Evolutionary conservation across 2,797 vertebrate species (phyloP).

Genomic region (Intellagama lesueurii): DNA sequence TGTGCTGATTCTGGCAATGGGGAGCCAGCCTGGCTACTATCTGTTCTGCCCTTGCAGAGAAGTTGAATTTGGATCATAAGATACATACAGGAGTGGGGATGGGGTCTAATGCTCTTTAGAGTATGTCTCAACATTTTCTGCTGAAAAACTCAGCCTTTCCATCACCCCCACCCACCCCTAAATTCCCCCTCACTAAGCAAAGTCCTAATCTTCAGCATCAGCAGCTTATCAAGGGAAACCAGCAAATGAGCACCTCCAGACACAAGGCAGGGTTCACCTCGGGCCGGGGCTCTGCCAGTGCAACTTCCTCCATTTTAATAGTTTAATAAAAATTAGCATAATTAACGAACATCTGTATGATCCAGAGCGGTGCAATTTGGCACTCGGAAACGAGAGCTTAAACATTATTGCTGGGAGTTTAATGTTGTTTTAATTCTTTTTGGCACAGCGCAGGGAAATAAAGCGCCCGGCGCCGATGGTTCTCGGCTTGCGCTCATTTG

Average conservation of each 20-base stretch:
- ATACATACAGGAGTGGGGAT: conserved; percentile 36
- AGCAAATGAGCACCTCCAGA: conserved; percentile 77
- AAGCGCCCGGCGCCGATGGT: conserved; percentile 76
- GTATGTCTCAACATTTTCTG: conserved; percentile 62
- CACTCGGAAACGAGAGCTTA: conserved; percentile 85
- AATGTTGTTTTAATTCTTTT: conserved; percentile 89
- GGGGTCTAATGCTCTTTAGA: conserved; percentile 56
- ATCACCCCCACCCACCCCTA: conserved; percentile 26
- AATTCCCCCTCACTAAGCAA: conserved; percentile 34
- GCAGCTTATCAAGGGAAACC: conserved; percentile 71
- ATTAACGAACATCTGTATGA: conserved; percentile 89
- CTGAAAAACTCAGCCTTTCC: conserved; percentile 59
- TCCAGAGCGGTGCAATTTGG: conserved; percentile 87
- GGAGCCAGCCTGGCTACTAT: neutral
- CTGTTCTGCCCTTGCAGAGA: neutral
- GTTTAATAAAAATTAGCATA: conserved; percentile 90
- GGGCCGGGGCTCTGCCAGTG: conserved; percentile 79
- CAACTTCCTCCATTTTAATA: conserved; percentile 83
- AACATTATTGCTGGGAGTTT: conserved; percentile 86
- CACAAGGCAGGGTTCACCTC: conserved; percentile 77
- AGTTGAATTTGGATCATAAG: neutral
- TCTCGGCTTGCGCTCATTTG: conserved; percentile 81
- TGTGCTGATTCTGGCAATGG: neutral
- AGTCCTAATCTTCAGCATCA: conserved; percentile 59
- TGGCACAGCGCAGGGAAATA: conserved; percentile 81